Evolutionary conservation across 2,888 invertebrate species (phyloP).

Genomic region (Nemotelus nigrinus): DNA sequence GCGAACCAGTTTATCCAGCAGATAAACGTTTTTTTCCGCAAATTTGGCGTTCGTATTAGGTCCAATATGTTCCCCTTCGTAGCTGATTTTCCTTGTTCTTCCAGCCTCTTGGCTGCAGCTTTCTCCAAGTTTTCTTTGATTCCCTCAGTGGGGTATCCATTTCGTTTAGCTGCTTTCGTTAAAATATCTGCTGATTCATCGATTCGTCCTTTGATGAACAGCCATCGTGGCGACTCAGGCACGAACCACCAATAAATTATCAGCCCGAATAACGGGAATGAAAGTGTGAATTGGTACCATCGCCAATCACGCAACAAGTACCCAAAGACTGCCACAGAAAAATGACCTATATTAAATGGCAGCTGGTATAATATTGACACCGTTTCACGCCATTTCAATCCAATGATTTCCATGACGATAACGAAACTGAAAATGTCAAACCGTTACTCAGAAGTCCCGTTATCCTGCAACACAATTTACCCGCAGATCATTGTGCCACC

Average conservation of each 20-base stretch:
- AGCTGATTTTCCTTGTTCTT: slow-evolving; percentile 5
- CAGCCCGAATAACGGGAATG: slow-evolving; percentile 71
- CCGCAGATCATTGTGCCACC: slow-evolving; percentile 81
- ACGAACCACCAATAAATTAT: slow-evolving; percentile 72
- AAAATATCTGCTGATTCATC: slow-evolving; percentile 71
- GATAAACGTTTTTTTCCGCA: slow-evolving; percentile 74
- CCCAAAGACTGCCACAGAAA: slow-evolving; percentile 71
- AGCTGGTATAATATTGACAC: slow-evolving; percentile 72
- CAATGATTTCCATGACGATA: slow-evolving; percentile 73
- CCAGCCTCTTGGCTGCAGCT: slow-evolving; percentile 18
- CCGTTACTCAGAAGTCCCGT: not conserved
- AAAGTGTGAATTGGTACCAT: slow-evolving; percentile 73
- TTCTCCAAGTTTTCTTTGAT: slow-evolving; percentile 62
- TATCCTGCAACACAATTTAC: slow-evolving; percentile 27
- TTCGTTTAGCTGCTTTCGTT: slow-evolving; percentile 69
- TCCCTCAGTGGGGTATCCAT: slow-evolving; percentile 65
- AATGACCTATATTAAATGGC: slow-evolving; percentile 77
- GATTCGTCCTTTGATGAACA: slow-evolving; percentile 72
- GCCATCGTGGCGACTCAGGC: slow-evolving; percentile 80
- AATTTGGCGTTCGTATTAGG: slow-evolving; percentile 73
- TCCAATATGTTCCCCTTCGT: slow-evolving; percentile 68
- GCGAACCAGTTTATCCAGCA: slow-evolving; percentile 83
- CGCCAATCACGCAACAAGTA: slow-evolving; percentile 76
- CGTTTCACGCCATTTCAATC: slow-evolving; percentile 68
- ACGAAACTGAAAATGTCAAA: slow-evolving; percentile 68